phyloP scores from a whole-genome alignment of 2,113 vertebrate species.

The Notarius quadriscutis region DNA sequence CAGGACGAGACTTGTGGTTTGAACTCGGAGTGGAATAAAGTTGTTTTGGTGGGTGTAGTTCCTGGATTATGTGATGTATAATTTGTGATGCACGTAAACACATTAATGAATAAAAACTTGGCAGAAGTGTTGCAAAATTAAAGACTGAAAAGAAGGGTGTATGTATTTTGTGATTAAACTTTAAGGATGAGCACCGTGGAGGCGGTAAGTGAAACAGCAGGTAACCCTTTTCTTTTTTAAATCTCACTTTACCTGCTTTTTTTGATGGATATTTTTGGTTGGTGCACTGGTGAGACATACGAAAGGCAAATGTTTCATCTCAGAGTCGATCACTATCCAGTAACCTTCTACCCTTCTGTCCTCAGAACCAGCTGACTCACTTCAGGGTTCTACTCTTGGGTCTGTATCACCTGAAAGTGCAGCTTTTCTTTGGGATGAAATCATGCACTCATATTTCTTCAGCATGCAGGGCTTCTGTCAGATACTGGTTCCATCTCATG shows the following conservation, averaged over 20 bases:
- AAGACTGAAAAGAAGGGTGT: background rate
- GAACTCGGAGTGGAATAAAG: background rate
- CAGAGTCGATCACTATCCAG: background rate
- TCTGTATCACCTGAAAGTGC: background rate
- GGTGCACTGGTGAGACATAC: background rate
- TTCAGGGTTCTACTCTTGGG: background rate
- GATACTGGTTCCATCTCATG: background rate
- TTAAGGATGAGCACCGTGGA: background rate
- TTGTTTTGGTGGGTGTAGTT: background rate
- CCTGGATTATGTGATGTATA: conserved; percentile 4
- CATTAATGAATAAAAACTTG: conserved; percentile 29
- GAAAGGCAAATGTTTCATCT: conserved; percentile 8
- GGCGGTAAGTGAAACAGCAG: background rate
- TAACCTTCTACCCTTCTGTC: conserved; percentile 20
- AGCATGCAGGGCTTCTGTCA: background rate
- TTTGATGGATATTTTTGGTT: background rate
- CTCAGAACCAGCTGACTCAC: background rate
- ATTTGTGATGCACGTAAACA: background rate
- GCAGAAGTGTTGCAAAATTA: background rate
- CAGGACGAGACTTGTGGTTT: background rate
- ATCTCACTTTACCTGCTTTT: background rate
- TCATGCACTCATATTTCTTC: background rate
- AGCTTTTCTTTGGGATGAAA: background rate
- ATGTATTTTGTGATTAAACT: conserved; percentile 12
- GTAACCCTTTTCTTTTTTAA: background rate